Conservation (phyloP, 2,797 vertebrate species). For the Enteromius mattozi region DNA sequence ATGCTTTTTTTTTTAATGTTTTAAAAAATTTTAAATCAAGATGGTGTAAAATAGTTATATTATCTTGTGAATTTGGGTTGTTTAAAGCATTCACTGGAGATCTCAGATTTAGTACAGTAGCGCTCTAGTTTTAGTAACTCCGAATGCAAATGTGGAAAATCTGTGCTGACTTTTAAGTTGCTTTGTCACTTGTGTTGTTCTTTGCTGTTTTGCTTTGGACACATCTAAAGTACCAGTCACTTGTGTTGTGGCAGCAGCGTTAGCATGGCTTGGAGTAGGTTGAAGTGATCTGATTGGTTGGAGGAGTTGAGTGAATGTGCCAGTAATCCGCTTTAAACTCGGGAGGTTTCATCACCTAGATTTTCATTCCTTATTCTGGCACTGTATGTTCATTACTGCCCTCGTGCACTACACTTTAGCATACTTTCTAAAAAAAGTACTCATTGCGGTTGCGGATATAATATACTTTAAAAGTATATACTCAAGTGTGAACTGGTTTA, state of each 20-base stretch:
- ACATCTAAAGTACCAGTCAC: not conserved
- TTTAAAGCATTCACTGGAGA: not conserved
- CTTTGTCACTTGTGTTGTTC: not conserved
- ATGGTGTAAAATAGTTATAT: not conserved
- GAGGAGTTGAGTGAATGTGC: conserved; percentile 14
- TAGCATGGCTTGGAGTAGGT: conserved; percentile 15
- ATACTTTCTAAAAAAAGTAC: not conserved
- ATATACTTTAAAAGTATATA: not conserved
- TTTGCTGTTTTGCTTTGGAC: not conserved
- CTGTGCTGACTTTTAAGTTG: not conserved
- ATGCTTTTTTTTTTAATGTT: too few relatives aligned
- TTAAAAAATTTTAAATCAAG: too few relatives aligned
- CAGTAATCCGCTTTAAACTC: conserved; percentile 39
- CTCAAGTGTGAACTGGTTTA: not conserved
- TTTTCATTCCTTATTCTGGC: conserved; percentile 7
- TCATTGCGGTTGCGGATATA: not conserved
- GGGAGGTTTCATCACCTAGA: conserved; percentile 20
- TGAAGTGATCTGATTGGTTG: conserved; percentile 34
- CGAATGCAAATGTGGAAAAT: not conserved
- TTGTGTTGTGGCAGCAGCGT: conserved; percentile 17
- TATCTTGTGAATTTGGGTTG: not conserved
- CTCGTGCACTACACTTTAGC: not conserved
- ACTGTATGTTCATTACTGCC: not conserved
- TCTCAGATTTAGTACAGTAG: not conserved
- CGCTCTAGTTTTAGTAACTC: not conserved